A percentile compares a stretch with the other conserved stretches of the same genome.
Conservation (phyloP, 1,140 invertebrate species). For the Heliothis virescens region DNA sequence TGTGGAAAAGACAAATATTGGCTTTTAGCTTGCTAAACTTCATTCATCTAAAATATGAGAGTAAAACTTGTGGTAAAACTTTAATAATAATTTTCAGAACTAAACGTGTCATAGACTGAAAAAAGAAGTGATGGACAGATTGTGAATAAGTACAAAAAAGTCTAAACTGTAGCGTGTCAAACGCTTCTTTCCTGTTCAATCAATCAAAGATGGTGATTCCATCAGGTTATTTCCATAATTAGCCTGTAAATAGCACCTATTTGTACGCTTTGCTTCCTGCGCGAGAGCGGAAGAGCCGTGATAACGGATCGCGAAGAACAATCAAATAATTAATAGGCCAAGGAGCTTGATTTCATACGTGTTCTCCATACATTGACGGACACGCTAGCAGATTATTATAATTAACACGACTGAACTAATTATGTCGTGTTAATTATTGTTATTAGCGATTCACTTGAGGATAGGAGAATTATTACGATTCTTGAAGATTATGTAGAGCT, state of each 20-base stretch:
- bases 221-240: conserved; percentile 5
- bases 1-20: background rate
- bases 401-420: background rate
- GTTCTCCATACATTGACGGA: conserved; percentile 4
- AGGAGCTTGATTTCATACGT: conserved; percentile 11
- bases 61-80: no score
- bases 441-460: background rate
- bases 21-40: background rate
- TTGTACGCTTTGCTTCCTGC: conserved; percentile 10
- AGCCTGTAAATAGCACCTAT: conserved; percentile 7
- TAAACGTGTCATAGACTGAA: no score
- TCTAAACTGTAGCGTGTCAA: background rate
- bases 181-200: background rate
- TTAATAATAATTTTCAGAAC: no score
- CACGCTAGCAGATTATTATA: conserved; percentile 35
- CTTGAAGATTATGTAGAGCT: no score
- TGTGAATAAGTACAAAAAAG: background rate
- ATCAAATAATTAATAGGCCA: conserved; percentile 46
- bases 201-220: conserved; percentile 20
- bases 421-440: conserved; percentile 2
- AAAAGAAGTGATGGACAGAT: background rate
- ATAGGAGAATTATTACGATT: background rate
- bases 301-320: conserved; percentile 34
- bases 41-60: background rate
- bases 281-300: conserved; percentile 40